Base-by-base conservation (phyloP, 2,113 vertebrate genomes). In the Bucco capensis region DNA sequence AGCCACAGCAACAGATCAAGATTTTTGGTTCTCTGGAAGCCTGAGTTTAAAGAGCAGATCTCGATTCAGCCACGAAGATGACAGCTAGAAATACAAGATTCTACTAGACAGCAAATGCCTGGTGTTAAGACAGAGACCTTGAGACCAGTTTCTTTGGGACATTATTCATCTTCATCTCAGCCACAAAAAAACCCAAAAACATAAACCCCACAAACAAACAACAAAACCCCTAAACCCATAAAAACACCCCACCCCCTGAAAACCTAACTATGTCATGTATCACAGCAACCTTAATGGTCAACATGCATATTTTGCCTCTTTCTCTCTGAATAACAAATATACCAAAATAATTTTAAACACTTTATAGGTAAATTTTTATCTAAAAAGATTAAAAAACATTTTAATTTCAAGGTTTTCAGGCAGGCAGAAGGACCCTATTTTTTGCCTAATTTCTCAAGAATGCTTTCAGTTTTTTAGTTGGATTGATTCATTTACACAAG, bases 201-300 rank as follows among this genome's bases (percentile, higher is more conserved):
- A 30, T 30, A 64, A 28, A 58, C 72, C 2, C 3, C 10, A 44
- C 12, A 56, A 58, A 31, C 6, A 38, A 74, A 28, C 4, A 37
- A 33, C 40, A 25, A 51, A 40, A 11, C 0, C 4, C 12, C 27
- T n/a, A n/a, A 53, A 14, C 11, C 7, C 2, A 31, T 31, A 37
- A 2, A 40, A 53, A 25, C 21, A 54, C 4, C 7, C 2, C 24
- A 4, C 19, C 24, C 8, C 16, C 3, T 3, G 2, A 57, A 66
- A 58, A 37, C 18, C 47, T 54, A n/a, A 0, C 1, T 19, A 37
- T 10, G 8, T 8, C 38, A 37, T 3, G 9, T 16, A 61, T 12
- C 1, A 10, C 54, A 54, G 31, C 14, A 70, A 23, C 25, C 27
- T 73, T 53, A 61, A 51, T 67, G 40, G 37, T 12, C 84, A 60